phyloP scores from a whole-genome alignment of 2,113 vertebrate genomes.

The Coturnix japonica region DNA sequence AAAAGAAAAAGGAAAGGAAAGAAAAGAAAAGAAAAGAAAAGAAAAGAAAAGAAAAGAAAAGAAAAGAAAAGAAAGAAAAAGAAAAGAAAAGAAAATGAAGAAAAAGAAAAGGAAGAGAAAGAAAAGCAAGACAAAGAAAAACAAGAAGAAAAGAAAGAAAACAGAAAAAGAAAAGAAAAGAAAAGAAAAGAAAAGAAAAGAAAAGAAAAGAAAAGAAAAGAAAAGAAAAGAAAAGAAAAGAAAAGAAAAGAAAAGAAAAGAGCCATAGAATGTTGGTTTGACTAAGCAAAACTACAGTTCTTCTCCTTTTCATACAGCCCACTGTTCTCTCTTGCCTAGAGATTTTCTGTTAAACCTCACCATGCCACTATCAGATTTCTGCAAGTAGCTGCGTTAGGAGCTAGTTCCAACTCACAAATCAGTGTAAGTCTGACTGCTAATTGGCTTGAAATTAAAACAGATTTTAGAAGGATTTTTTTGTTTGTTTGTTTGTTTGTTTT shows the following conservation, averaged over 20 bases:
- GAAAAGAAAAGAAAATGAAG: no score
- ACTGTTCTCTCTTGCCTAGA: background rate
- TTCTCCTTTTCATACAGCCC: background rate
- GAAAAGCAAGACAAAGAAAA: no score
- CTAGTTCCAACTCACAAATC: background rate
- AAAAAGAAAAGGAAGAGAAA: no score
- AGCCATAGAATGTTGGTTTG: background rate
- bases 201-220: no score
- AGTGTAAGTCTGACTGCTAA: background rate
- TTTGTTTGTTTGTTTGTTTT: background rate
- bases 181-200: no score
- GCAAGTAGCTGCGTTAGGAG: background rate
- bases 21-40: no score
- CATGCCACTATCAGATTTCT: background rate
- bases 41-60: no score
- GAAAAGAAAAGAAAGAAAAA: no score
- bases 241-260: background rate
- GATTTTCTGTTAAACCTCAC: background rate
- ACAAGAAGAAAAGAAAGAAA: background rate
- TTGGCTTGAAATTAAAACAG: background rate
- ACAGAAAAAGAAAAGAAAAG: no score
- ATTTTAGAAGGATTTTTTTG: background rate
- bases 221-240: background rate
- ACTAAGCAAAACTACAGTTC: constrained; percentile 1
- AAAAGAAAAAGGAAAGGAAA: no score